Conservation (phyloP, 2,113 vertebrate genomes). For the Polyodon spathula region DNA sequence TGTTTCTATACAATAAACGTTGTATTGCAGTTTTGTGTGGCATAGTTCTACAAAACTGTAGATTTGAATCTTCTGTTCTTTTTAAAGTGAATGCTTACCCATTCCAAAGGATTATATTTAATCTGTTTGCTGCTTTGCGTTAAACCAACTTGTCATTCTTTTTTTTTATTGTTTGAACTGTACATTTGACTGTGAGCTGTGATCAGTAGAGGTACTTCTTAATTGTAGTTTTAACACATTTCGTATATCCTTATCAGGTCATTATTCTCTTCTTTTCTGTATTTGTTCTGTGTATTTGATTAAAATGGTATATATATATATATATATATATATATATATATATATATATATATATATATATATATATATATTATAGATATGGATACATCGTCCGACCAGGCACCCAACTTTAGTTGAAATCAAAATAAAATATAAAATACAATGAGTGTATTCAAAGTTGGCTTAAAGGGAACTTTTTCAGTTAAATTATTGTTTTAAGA, state of each 20-base stretch:
- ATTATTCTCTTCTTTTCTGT: not conserved
- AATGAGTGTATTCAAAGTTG: too few species aligned
- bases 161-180: slow-evolving; percentile 40
- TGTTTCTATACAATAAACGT: slow-evolving; percentile 42
- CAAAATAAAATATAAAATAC: too few species aligned
- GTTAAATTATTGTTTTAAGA: too few species aligned
- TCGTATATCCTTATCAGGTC: not conserved
- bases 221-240: slow-evolving; percentile 5
- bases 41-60: slow-evolving; percentile 21
- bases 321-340: slow-evolving; percentile 10
- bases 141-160: slow-evolving; percentile 38
- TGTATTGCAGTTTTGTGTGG: slow-evolving; percentile 43
- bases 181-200: slow-evolving; percentile 48
- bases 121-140: slow-evolving; percentile 56
- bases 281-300: not conserved
- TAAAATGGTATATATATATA: slow-evolving; percentile 28
- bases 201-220: slow-evolving; percentile 51
- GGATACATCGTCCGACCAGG: too few species aligned
- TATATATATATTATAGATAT: too few species aligned
- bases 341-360: slow-evolving; percentile 18
- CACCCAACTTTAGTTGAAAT: too few species aligned
- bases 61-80: slow-evolving; percentile 35
- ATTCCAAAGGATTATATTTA: slow-evolving; percentile 65
- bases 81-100: slow-evolving; percentile 39
- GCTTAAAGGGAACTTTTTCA: too few species aligned